Conservation (phyloP, 1,140 invertebrate genomes). For the Hylaeus volcanicus region DNA sequence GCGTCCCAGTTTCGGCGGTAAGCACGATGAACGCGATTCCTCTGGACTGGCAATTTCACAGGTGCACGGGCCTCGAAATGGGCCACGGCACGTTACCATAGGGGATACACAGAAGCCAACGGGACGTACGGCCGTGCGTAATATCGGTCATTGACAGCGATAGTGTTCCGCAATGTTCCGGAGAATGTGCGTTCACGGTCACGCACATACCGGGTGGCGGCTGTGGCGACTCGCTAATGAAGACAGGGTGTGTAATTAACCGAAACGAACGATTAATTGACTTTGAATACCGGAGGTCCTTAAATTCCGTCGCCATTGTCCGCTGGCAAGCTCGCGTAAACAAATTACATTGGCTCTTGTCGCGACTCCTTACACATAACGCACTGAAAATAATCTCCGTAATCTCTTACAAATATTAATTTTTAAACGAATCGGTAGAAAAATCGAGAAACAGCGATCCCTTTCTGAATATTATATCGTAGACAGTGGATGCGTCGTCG, state of each 20-base stretch:
- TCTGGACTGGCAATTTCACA: constrained; percentile 63
- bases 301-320: background rate
- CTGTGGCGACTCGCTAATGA: constrained; percentile 48
- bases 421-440: no score
- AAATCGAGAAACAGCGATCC: no score
- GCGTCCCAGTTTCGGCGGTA: background rate
- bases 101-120: constrained; percentile 64
- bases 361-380: no score
- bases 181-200: constrained; percentile 72
- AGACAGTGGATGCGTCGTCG: no score
- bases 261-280: constrained; percentile 14
- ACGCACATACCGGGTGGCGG: constrained; percentile 58
- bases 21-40: constrained; percentile 27
- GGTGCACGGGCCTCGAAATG: constrained; percentile 61
- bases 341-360: background rate
- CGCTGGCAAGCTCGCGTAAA: no score
- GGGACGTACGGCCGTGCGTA: constrained; percentile 65
- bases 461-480: no score
- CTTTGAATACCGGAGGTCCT: background rate
- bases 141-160: constrained; percentile 76
- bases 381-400: no score
- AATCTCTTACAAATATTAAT: no score
- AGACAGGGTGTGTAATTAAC: constrained; percentile 34
- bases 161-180: constrained; percentile 67
- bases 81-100: constrained; percentile 63